Percentiles rank a stretch among this genome's conserved stretches.
Evolutionary conservation across 2,888 invertebrate genomes (phyloP).

Genomic region (Machimus rusticus): DNA sequence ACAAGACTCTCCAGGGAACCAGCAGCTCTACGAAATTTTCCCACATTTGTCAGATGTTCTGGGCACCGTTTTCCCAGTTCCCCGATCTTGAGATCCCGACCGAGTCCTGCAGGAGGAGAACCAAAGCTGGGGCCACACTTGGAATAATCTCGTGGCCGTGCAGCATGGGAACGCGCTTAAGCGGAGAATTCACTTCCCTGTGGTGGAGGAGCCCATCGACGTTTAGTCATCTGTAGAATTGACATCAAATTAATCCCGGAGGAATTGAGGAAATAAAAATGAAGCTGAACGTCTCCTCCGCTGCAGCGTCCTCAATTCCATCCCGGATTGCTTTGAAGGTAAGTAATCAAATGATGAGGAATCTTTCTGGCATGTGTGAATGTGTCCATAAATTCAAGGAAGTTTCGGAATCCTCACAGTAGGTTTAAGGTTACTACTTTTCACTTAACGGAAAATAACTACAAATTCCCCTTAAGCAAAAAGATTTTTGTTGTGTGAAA

Average conservation of each 20-base stretch:
- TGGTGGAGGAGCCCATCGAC: not conserved
- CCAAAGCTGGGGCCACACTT: not conserved
- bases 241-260: slow-evolving; percentile 21
- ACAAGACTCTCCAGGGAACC: slow-evolving; percentile 10
- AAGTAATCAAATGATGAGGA: not conserved
- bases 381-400: not conserved
- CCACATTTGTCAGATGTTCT: slow-evolving; percentile 14
- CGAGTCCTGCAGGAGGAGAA: not conserved
- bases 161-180: not conserved
- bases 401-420: not conserved
- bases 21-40: slow-evolving; percentile 1
- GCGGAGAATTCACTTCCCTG: not conserved
- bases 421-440: too few relatives aligned
- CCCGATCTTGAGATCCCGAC: not conserved
- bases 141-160: not conserved
- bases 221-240: slow-evolving; percentile 16
- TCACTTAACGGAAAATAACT: too few relatives aligned
- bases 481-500: too few relatives aligned
- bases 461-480: too few relatives aligned
- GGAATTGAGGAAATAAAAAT: not conserved
- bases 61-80: not conserved
- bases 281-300: not conserved
- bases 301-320: not conserved
- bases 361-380: not conserved
- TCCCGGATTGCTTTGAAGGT: not conserved